Evolutionary conservation across 2,113 vertebrate species (phyloP), one percentile per base, ranked within the genome.

Genomic region (Noctilio leporinus): DNA sequence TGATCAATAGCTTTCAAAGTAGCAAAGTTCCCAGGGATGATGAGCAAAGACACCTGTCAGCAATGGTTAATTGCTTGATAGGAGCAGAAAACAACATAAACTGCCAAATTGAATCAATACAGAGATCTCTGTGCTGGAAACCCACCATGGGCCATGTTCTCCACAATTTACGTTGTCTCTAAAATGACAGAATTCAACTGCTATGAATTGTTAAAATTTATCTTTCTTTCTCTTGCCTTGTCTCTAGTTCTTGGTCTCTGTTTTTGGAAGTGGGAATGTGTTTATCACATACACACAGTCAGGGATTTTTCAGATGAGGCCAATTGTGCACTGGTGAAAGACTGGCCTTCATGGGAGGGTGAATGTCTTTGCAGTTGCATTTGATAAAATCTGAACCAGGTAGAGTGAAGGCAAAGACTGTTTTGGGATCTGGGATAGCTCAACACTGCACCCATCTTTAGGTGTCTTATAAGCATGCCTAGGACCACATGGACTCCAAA

Each of bases 1-100:
- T 96, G 92, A 96, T 97, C 94, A 95, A 92, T 89, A 95, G 65
- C 64, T 96, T 95, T 96, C 95, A 97, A 28, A 96, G 89, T 67
- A 76, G 10, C 62, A 88, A 72, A n/a, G 8, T 35, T 97, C 47
- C 89, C 40, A 33, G 26, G 1, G 11, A 93, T 96, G 82, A 94
- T 97, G 57, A 81, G 30, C 65, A 85, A 87, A 96, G 93, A 96
- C 76, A 85, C 94, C 94, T 94, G 83, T 96, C 91, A 72, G 76
- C 65, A 35, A 84, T 35, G 38, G 78, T 83, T 87, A 97, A 89
- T 86, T 70, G 40, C 59, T 91, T 95, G 78, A 83, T 70, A 47
- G 80, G 72, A 97, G 81, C 47, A 69, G 62, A 89, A 96, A 96
- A 89, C 53, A 86, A 62, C 47, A 69, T 81, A n/a, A 81, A 85